phyloP scores from a whole-genome alignment of 1,140 invertebrate genomes.

The Leptinotarsa texana region DNA sequence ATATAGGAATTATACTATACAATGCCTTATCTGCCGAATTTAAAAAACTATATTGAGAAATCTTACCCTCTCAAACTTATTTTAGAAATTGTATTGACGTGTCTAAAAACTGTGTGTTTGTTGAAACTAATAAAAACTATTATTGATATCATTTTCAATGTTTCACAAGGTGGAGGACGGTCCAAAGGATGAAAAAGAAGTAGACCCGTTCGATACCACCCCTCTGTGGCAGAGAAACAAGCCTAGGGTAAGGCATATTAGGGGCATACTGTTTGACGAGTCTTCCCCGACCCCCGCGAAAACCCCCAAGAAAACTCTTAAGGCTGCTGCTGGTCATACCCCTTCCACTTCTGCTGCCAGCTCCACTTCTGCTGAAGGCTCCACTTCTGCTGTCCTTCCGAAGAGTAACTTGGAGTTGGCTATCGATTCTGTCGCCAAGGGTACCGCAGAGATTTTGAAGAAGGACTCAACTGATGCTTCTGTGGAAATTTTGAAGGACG shows the following conservation, averaged over 20 bases:
- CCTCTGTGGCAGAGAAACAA: conserved; percentile 62
- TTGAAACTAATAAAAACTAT: too few species aligned
- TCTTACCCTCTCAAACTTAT: too few species aligned
- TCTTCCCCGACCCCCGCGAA: conserved; percentile 39
- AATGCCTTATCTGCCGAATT: too few species aligned
- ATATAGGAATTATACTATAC: too few species aligned
- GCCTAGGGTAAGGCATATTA: conserved; percentile 62
- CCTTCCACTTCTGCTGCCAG: background rate
- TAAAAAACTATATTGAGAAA: too few species aligned
- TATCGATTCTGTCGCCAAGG: conserved; percentile 20
- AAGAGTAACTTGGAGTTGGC: conserved; percentile 15
- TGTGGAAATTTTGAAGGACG: conserved; percentile 32
- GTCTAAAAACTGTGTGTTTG: too few species aligned
- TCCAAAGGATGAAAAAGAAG: conserved; percentile 29
- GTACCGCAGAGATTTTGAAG: conserved; percentile 29
- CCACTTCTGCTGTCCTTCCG: conserved; percentile 23
- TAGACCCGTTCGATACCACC: conserved; percentile 62
- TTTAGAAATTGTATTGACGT: too few species aligned
- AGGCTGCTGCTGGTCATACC: conserved; percentile 11
- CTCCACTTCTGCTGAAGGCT: background rate
- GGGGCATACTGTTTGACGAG: conserved; percentile 62
- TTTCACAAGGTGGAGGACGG: conserved; percentile 37
- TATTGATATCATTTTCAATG: too few species aligned
- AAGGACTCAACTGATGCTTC: background rate
- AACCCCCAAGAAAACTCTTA: conserved; percentile 44